These are phyloP conservation scores for Drosophila austrosaltans DNA, from an alignment of 2,888 invertebrate genomes.

Conservation along the genomic window DNA sequence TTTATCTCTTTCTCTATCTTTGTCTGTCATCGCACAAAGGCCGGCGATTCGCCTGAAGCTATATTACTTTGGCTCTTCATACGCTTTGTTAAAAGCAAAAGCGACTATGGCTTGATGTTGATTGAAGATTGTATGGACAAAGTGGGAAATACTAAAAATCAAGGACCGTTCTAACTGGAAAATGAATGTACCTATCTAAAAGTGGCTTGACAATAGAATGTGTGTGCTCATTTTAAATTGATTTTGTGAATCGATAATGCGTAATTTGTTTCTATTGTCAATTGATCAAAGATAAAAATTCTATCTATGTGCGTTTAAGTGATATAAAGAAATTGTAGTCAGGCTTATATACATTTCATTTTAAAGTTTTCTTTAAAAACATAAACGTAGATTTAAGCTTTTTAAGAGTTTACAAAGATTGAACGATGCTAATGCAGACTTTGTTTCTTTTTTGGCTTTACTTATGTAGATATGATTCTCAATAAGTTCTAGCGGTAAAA, in stretches of 20 bases:
- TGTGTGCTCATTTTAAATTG: not conserved
- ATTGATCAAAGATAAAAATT: not conserved
- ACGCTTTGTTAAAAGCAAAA: constrained; percentile 5
- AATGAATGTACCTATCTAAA: not conserved
- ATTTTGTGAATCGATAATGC: not conserved
- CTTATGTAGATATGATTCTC: no score
- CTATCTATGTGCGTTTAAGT: no score
- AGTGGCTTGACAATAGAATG: not conserved
- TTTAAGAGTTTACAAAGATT: no score
- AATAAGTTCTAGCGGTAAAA: no score
- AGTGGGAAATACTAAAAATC: not conserved
- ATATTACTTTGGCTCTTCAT: constrained; percentile 52
- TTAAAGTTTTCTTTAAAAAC: no score
- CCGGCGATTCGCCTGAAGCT: constrained; percentile 46
- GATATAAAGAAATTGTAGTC: no score
- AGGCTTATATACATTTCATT: no score
- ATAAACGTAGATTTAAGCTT: no score
- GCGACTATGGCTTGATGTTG: constrained; percentile 13
- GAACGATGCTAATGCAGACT: no score
- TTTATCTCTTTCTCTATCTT: not conserved
- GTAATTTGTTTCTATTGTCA: not conserved
- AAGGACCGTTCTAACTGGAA: not conserved
- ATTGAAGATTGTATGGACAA: not conserved
- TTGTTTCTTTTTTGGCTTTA: no score
- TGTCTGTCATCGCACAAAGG: constrained; percentile 50